Evolutionary conservation across 2,888 invertebrate species (phyloP).

Genomic region (Pseudococcus viburni): DNA sequence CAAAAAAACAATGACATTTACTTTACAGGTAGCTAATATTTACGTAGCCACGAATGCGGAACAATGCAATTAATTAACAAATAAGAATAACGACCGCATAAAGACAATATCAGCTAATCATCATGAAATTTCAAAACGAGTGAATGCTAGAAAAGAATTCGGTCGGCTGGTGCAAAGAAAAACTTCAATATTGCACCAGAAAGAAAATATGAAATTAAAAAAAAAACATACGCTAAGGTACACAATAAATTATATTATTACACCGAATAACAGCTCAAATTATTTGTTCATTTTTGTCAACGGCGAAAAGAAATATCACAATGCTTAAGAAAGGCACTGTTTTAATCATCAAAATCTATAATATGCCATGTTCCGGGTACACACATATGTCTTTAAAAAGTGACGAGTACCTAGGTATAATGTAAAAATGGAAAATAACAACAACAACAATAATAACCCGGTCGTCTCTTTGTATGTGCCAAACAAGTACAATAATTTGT

Average conservation of each 20-base stretch:
- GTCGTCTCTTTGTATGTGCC: not conserved
- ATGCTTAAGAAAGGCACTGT: conserved; percentile 34
- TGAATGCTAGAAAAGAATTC: not conserved
- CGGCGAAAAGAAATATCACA: conserved; percentile 21
- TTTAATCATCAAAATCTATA: not conserved
- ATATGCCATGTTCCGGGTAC: too few species aligned
- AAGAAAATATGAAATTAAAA: too few species aligned
- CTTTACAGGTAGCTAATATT: not conserved
- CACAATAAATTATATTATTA: too few species aligned
- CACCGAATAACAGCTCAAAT: too few species aligned
- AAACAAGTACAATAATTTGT: not conserved
- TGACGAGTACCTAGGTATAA: not conserved
- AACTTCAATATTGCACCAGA: not conserved
- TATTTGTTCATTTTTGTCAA: not conserved
- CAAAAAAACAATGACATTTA: not conserved
- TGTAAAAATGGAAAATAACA: not conserved
- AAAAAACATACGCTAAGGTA: too few species aligned
- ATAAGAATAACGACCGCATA: not conserved
- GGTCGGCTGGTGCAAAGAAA: not conserved
- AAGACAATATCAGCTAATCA: not conserved
- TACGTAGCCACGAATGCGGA: not conserved
- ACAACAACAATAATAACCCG: not conserved
- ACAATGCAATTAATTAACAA: not conserved
- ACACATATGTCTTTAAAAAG: not conserved
- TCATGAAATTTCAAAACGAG: not conserved